Conservation (phyloP, 2,797 vertebrate species). For the Cirrhinus molitorella region DNA sequence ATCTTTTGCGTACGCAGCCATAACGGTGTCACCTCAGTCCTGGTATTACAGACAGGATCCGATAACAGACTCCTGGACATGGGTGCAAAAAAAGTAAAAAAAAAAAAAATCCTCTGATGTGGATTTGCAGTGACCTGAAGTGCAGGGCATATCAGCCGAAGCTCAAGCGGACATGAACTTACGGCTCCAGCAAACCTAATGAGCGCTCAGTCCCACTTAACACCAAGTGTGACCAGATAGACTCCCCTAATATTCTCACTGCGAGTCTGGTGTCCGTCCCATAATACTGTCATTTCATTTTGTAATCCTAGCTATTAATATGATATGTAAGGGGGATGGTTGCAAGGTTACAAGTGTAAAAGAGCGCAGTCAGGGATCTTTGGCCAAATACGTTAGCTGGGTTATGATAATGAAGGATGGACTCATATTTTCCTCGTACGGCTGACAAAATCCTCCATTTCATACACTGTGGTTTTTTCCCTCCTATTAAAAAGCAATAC, state of each 20-base stretch:
- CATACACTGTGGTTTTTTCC: conserved; percentile 6
- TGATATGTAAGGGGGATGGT: conserved; percentile 74
- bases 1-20: conserved; percentile 65
- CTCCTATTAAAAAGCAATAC: conserved; percentile 36
- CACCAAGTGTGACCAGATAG: conserved; percentile 80
- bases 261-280: conserved; percentile 75
- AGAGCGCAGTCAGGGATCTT: conserved; percentile 63
- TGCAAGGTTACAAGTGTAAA: conserved; percentile 70
- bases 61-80: conserved; percentile 76
- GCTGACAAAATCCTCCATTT: conserved; percentile 37
- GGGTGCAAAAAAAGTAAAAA: conserved; percentile 42
- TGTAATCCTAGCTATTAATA: conserved; percentile 83
- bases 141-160: conserved; percentile 73
- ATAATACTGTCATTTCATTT: conserved; percentile 80
- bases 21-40: conserved; percentile 68
- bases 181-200: conserved; percentile 78
- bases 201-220: conserved; percentile 82
- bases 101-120: conserved; percentile 70
- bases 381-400: conserved; percentile 52
- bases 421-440: conserved; percentile 40
- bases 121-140: conserved; percentile 71
- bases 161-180: conserved; percentile 74
- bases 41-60: conserved; percentile 69
- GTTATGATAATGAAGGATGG: conserved; percentile 31
- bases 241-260: conserved; percentile 76